Evolutionary conservation across 92 coral and sea anemone genomes (phyloP).

Genomic region (Bergia puertoricense): DNA sequence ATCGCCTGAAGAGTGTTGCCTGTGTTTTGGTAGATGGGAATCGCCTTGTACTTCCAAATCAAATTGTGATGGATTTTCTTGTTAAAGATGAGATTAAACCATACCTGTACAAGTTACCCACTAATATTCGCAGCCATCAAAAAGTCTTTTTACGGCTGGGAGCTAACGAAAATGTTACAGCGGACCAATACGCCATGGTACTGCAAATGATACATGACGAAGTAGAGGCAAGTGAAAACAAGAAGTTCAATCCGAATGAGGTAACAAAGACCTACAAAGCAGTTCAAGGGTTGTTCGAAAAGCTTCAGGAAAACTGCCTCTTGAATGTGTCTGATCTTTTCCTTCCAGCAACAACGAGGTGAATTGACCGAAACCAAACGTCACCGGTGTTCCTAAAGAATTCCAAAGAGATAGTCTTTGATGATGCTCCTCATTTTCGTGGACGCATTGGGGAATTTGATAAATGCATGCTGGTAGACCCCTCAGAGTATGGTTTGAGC

Average conservation of each 20-base stretch:
- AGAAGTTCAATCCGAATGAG: constrained; percentile 61
- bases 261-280: constrained; percentile 43
- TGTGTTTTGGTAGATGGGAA: constrained; percentile 63
- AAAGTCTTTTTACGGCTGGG: constrained; percentile 60
- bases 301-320: not conserved
- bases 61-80: constrained; percentile 53
- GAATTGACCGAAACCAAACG: not conserved
- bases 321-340: constrained; percentile 30
- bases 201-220: constrained; percentile 37
- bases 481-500: constrained; percentile 10
- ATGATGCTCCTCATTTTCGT: constrained; percentile 67
- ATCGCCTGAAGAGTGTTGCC: constrained; percentile 30
- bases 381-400: constrained; percentile 36
- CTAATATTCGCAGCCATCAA: constrained; percentile 34
- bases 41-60: constrained; percentile 57
- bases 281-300: constrained; percentile 59
- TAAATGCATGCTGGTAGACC: constrained; percentile 44
- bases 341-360: constrained; percentile 52
- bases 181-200: constrained; percentile 67
- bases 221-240: not conserved
- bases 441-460: constrained; percentile 48
- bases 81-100: constrained; percentile 52
- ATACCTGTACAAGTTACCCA: constrained; percentile 66
- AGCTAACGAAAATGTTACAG: constrained; percentile 45
- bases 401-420: constrained; percentile 52